Percentiles rank a stretch among this genome's conserved stretches.
Evolutionary conservation across 2,888 invertebrate species (phyloP).

Genomic region (Conus canariensis): DNA sequence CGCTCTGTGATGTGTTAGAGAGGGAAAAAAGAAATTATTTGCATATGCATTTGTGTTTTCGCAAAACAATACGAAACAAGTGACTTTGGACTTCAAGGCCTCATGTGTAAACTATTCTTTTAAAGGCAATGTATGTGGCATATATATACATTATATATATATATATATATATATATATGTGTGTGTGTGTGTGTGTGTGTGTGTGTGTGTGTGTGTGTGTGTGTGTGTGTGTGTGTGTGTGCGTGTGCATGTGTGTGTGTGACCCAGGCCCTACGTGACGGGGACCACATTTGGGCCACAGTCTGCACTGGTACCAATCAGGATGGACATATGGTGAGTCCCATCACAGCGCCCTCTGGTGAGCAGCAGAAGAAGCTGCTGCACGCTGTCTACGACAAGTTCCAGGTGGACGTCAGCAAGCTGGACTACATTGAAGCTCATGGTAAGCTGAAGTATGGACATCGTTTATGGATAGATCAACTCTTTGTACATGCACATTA

Average conservation of each 20-base stretch:
- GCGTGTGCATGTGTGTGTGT: neutral
- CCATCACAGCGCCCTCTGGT: constrained; percentile 55
- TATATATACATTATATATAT: neutral
- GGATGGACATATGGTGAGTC: constrained; percentile 50
- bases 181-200: neutral
- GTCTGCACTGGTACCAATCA: constrained; percentile 51
- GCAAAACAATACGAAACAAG: too few relatives aligned
- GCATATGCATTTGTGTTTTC: too few relatives aligned
- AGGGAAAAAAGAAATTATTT: too few relatives aligned
- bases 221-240: neutral
- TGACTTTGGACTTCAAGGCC: too few relatives aligned
- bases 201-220: constrained; percentile 5
- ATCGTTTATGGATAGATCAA: too few relatives aligned
- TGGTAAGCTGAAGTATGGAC: constrained; percentile 37
- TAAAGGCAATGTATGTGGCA: neutral
- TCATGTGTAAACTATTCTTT: too few relatives aligned
- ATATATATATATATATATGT: neutral
- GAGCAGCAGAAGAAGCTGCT: constrained; percentile 50
- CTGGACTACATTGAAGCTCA: constrained; percentile 54
- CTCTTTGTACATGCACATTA: too few relatives aligned
- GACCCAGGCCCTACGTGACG: constrained; percentile 49
- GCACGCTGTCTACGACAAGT: constrained; percentile 37
- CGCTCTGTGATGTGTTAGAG: too few relatives aligned
- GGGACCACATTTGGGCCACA: constrained; percentile 52
- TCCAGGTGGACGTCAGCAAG: constrained; percentile 33